Evolutionary conservation across 2,888 invertebrate species (phyloP), one percentile per base, ranked within the genome.

Genomic region (Harpalus rufipes): DNA sequence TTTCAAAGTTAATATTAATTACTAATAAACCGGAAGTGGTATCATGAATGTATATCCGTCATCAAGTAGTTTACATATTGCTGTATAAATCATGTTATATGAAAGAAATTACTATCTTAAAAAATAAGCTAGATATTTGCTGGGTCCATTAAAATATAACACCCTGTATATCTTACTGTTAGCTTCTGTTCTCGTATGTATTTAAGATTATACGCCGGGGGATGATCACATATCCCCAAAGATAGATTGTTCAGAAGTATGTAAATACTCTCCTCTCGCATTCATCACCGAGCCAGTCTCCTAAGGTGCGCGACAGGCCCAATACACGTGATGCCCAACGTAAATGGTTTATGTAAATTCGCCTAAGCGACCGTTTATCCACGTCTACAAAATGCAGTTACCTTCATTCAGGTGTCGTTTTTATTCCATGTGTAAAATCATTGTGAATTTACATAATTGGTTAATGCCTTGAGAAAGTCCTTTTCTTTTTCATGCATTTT

Each of bases 261-360:
- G 72, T 74, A 74, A 74, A 74, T 74, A 74, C 41, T 18, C 16
- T 18, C 44, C 18, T 44, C 14, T 18, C 10, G 41, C 44, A 41
- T 44, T 41, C 51, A 18, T 44, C 68, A 32, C 41, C 3, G 59
- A 16, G 63, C 32, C 25, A 4, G 12, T 63, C 12, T 63, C 25
- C 72, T 5, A 18, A 74, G 72, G 44, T 74, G 72, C 68, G 68
- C 44, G 72, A 74, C 72, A 68, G 41, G 72, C 21, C 72, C 82
- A 76, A 76, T 83, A 76, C 76, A 83, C 61, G 76, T 83, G 72
- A 83, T 59, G 59, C 39, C 82, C 74, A 83, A 74, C 74, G 41
- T 32, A 61, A 83, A 83, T 76, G 83, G 83, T 83, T 83, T 83
- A 83, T 83, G 83, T 76, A 83, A 83, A 83, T 83, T 83, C 25